Base-by-base conservation (phyloP, 2,888 invertebrate species). In the Archips crataeganus region DNA sequence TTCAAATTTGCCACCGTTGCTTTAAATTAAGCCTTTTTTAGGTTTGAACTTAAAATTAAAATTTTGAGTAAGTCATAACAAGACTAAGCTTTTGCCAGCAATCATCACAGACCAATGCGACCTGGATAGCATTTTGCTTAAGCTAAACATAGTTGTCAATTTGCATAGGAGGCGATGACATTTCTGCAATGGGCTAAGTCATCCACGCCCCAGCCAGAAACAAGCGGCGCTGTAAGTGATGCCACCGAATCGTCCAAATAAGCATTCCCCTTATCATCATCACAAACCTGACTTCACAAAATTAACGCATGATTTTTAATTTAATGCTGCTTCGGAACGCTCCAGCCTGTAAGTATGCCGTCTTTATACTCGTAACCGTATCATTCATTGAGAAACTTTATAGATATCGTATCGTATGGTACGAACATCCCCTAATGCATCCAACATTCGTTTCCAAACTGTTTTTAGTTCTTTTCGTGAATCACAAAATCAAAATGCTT, bases 141-240 rank as follows among this genome's bases (percentile, higher is more conserved):
- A 83, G 90, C 90, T 90, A 87, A 88, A 90, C 80, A 70, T 82
- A 85, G 81, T 80, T 88, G 80, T 87, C 86, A 83, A 87, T 93
- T 88, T 90, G 87, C 83, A 79, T 94, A 94, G 94, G 94, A 94
- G 92, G 93, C 93, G 92, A 86, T 92, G 85, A 90, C 91, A 88
- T 91, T 93, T 82, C 86, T 92, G 79, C 89, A 91, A 80, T 88
- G 92, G 91, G 88, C 90, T 81, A 93, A 88, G 80, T 89, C 92
- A 77, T 93, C 92, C 78, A 87, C 86, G 81, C 90, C 93, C 76
- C 88, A 91, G 79, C 90, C 92, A 82, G 94, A 88, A 80, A 81
- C 90, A 82, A 93, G 93, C 88, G 91, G 90, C 81, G 91, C 92
- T 81, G 94, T 95, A 94, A 94, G 94, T 95, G 91, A 90, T 80